phyloP scores from a whole-genome alignment of 23 tunicate genomes.

The Pegea sp. region DNA sequence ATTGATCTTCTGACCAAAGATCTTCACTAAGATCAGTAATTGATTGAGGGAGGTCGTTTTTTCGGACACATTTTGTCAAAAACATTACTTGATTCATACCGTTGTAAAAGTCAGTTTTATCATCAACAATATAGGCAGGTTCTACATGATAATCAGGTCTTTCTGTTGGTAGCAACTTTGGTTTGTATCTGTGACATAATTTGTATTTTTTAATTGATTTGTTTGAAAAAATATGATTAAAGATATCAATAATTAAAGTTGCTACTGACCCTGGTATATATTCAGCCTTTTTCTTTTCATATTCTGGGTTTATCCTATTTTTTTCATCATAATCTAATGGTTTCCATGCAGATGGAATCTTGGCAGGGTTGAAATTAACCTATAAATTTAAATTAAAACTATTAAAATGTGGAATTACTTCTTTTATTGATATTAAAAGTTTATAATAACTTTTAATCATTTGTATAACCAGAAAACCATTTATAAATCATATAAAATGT shows the following conservation, averaged over 20 bases:
- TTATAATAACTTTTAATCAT: too few species aligned
- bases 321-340: slow-evolving; percentile 50
- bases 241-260: too few species aligned
- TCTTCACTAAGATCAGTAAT: too few species aligned
- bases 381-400: too few species aligned
- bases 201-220: too few species aligned
- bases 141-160: slow-evolving; percentile 36
- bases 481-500: too few species aligned
- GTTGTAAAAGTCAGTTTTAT: slow-evolving; percentile 4
- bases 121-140: slow-evolving; percentile 7
- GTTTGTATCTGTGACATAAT: slow-evolving; percentile 24
- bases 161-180: slow-evolving; percentile 10
- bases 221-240: too few species aligned
- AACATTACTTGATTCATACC: slow-evolving; percentile 40
- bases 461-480: too few species aligned
- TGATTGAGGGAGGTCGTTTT: too few species aligned
- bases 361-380: slow-evolving; percentile 70
- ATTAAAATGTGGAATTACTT: too few species aligned
- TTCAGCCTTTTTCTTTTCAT: slow-evolving; percentile 40
- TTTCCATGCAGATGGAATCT: slow-evolving; percentile 78
- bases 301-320: slow-evolving; percentile 33
- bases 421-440: too few species aligned
- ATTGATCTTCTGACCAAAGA: too few species aligned
- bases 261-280: slow-evolving; percentile 59
- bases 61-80: slow-evolving; percentile 52